phyloP scores from a whole-genome alignment of 1,140 invertebrate genomes.

The Solenopsis fugax region DNA sequence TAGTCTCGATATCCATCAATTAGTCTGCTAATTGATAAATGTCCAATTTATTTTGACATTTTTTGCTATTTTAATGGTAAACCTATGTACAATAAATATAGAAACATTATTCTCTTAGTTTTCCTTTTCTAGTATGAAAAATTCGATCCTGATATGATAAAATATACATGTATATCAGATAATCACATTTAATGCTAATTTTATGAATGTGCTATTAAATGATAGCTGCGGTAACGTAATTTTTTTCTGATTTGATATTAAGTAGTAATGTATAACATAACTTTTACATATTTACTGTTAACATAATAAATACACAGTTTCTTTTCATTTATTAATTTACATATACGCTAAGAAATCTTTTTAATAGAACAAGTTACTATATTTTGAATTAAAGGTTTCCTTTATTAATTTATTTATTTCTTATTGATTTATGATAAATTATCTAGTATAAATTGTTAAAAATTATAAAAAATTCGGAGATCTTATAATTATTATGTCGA shows the following conservation, averaged over 20 bases:
- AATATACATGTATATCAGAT: neutral
- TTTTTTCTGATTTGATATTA: neutral
- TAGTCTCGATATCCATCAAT: neutral
- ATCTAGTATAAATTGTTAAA: neutral
- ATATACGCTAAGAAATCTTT: neutral
- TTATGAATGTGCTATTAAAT: neutral
- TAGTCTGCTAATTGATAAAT: neutral
- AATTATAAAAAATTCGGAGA: neutral
- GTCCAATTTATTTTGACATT: neutral
- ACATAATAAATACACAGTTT: neutral
- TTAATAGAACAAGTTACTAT: neutral
- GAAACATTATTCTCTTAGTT: constrained; percentile 2
- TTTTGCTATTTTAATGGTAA: neutral
- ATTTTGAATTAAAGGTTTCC: neutral
- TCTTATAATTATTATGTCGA: neutral
- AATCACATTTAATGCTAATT: neutral
- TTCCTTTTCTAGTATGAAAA: neutral
- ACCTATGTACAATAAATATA: neutral
- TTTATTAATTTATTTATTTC: neutral
- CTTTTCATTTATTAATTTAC: neutral
- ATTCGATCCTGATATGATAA: neutral
- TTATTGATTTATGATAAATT: neutral
- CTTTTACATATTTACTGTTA: constrained; percentile 1
- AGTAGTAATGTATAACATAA: neutral
- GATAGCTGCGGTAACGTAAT: neutral